Conservation (phyloP, 2,797 vertebrate genomes). For the Spinus olivaceus region DNA sequence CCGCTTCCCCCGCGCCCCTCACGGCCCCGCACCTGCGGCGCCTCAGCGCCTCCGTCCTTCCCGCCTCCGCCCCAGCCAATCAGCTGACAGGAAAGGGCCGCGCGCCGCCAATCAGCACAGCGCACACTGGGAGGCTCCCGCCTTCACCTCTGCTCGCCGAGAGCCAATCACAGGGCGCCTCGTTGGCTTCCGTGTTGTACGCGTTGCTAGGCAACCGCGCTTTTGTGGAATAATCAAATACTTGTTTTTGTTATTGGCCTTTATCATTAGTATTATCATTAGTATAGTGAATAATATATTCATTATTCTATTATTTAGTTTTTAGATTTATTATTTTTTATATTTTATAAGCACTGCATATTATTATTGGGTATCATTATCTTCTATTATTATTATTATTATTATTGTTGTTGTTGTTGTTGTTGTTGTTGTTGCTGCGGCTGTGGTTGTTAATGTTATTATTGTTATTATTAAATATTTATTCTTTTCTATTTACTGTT, state of each 20-base stretch:
- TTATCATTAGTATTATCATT: accelerated
- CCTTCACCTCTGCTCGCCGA: accelerated
- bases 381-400: too few species aligned
- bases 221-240: accelerated
- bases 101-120: neutral
- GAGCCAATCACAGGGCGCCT: neutral
- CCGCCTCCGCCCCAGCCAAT: conserved; percentile 21
- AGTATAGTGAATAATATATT: too few species aligned
- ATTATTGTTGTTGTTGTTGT: neutral
- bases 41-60: conserved; percentile 12
- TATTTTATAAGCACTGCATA: too few species aligned
- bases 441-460: too few species aligned
- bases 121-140: accelerated
- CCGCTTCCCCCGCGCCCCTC: neutral
- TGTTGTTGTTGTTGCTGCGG: neutral
- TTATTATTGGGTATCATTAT: accelerated
- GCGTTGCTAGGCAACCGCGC: neutral
- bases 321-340: too few species aligned
- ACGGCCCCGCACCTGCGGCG: neutral
- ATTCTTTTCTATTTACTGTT: too few species aligned
- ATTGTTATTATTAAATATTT: too few species aligned
- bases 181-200: neutral
- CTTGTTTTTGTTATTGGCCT: neutral
- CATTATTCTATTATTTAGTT: accelerated
- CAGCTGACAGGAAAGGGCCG: neutral